These are phyloP conservation scores for Pinna nobilis DNA, from an alignment of 1,140 invertebrate genomes.

Conservation along the genomic window DNA sequence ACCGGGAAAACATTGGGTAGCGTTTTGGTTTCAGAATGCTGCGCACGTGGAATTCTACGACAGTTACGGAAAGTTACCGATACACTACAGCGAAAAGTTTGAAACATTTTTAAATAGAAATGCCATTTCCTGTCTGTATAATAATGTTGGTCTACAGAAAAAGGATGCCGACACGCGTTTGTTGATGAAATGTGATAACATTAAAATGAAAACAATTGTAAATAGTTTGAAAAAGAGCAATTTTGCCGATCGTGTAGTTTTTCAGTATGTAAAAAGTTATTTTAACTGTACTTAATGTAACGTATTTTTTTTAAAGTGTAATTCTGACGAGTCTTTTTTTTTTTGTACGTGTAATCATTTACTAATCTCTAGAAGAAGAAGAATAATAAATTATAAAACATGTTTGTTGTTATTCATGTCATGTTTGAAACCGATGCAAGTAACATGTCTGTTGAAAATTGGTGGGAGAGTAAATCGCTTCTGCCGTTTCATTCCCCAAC, in stretches of 20 bases:
- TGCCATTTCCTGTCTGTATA: background rate
- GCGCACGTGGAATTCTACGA: conserved; percentile 26
- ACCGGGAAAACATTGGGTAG: conserved; percentile 29
- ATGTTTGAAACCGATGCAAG: background rate
- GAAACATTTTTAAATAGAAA: conserved; percentile 17
- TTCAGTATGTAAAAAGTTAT: background rate
- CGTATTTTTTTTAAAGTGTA: background rate
- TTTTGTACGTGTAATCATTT: background rate
- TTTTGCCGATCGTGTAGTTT: conserved; percentile 2
- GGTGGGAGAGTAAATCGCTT: conserved; percentile 11
- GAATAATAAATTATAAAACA: conserved; percentile 6
- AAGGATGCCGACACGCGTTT: conserved; percentile 1
- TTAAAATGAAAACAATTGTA: conserved; percentile 13
- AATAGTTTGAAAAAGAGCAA: background rate
- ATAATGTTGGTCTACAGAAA: background rate
- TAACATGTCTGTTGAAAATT: background rate
- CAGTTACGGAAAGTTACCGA: conserved; percentile 22
- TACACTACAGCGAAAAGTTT: conserved; percentile 9
- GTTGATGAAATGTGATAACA: conserved; percentile 20
- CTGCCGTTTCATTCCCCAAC: conserved; percentile 21
- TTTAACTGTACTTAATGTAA: conserved; percentile 10
- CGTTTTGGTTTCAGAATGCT: background rate
- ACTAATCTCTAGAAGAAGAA: background rate
- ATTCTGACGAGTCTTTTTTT: background rate
- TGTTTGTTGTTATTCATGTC: background rate